These are phyloP conservation scores for Tachina grossa DNA, from an alignment of 2,888 invertebrate genomes.

Conservation along the genomic window DNA sequence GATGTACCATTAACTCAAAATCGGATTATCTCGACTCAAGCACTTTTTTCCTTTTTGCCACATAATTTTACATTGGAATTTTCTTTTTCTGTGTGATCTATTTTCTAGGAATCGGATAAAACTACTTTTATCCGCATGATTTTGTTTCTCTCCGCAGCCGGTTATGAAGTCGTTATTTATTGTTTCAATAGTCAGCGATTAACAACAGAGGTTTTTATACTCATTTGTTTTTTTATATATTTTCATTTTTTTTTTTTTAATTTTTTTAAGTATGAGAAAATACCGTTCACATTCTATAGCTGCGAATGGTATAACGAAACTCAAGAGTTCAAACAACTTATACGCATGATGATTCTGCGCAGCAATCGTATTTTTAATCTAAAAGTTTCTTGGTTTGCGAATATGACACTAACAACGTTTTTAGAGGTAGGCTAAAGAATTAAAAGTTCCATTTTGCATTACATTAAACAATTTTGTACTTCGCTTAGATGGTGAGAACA, in stretches of 20 bases:
- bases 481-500: conserved; percentile 76
- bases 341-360: conserved; percentile 79
- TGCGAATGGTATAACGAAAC: conserved; percentile 78
- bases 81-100: too few relatives aligned
- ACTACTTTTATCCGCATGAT: conserved; percentile 76
- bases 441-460: not conserved
- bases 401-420: conserved; percentile 78
- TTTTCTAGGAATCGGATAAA: conserved; percentile 69
- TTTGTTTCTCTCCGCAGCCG: conserved; percentile 76
- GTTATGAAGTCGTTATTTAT: conserved; percentile 77
- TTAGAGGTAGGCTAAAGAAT: conserved; percentile 74
- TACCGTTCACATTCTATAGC: conserved; percentile 76
- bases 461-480: not conserved
- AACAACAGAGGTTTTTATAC: conserved; percentile 49
- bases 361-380: conserved; percentile 74
- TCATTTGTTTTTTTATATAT: not conserved
- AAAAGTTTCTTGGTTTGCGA: conserved; percentile 79
- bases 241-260: not conserved
- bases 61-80: too few relatives aligned
- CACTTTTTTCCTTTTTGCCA: too few relatives aligned
- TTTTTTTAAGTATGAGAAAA: conserved; percentile 73
- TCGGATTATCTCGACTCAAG: too few relatives aligned
- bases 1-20: too few relatives aligned
- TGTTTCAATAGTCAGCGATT: conserved; percentile 78
- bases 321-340: conserved; percentile 75